These are phyloP conservation scores for Drosophila stalkeri DNA, from an alignment of 2,888 invertebrate species.

Conservation along the genomic window DNA sequence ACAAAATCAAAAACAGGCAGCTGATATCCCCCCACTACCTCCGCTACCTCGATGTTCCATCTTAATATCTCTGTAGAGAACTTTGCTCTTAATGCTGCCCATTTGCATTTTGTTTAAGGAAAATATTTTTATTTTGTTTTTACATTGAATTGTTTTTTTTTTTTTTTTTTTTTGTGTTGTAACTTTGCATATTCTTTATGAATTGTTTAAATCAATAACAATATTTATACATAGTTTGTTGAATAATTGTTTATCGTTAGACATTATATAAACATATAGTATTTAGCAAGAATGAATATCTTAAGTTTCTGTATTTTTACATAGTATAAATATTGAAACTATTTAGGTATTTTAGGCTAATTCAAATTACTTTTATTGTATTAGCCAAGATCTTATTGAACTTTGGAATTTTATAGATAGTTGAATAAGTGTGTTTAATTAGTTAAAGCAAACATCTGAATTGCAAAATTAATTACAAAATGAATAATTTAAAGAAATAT, in stretches of 20 bases:
- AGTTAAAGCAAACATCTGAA: not conserved
- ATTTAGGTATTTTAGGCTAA: not conserved
- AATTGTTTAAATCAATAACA: conserved; percentile 67
- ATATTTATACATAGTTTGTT: conserved; percentile 58
- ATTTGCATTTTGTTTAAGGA: conserved; percentile 53
- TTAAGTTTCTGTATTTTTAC: conserved; percentile 33
- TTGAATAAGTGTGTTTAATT: not conserved
- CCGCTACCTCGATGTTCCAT: not conserved
- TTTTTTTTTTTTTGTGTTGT: conserved; percentile 24
- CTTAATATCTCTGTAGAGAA: not conserved
- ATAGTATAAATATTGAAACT: conserved; percentile 33
- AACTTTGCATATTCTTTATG: conserved; percentile 50
- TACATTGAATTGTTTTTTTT: conserved; percentile 34
- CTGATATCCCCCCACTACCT: conserved; percentile 69
- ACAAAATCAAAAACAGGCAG: conserved; percentile 67
- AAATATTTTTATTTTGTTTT: conserved; percentile 71
- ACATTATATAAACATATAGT: conserved; percentile 30
- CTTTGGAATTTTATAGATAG: conserved; percentile 5
- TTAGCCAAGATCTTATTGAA: conserved; percentile 1
- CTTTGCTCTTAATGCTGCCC: conserved; percentile 1
- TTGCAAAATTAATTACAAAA: not conserved
- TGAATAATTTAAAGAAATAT: not conserved
- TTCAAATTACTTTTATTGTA: not conserved
- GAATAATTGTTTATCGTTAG: conserved; percentile 25
- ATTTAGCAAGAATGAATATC: conserved; percentile 14